phyloP scores from a whole-genome alignment of 2,888 invertebrate species.

The Erebia palarica region DNA sequence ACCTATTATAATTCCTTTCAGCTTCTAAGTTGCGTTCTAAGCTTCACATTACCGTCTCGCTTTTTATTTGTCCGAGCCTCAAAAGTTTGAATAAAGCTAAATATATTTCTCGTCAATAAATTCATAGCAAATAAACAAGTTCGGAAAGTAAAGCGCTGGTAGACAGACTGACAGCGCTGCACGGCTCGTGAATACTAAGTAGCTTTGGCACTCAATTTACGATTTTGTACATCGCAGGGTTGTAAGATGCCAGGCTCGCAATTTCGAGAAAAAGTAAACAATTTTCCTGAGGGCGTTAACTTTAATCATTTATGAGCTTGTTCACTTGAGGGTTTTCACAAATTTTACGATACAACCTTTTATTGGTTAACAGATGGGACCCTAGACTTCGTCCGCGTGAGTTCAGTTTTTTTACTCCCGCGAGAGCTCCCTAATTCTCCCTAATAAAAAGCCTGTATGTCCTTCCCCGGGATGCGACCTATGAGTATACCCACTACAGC shows the following conservation, averaged over 20 bases:
- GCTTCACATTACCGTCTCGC: no score
- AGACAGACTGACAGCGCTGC: constrained; percentile 31
- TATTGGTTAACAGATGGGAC: neutral
- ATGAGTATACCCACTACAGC: no score
- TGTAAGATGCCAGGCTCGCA: neutral
- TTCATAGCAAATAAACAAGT: constrained; percentile 30
- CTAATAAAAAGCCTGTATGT: no score
- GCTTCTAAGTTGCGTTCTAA: no score
- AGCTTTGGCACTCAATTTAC: constrained; percentile 36
- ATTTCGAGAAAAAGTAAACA: constrained; percentile 9
- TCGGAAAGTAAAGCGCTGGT: constrained; percentile 29
- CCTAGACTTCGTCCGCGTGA: no score
- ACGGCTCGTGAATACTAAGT: constrained; percentile 35
- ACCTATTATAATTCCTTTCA: no score
- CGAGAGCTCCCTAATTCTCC: no score
- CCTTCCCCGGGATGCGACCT: no score
- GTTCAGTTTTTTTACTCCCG: no score
- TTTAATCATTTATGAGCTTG: neutral
- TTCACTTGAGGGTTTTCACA: neutral
- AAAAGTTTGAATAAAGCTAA: neutral
- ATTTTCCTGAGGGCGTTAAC: neutral
- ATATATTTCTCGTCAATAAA: constrained; percentile 5
- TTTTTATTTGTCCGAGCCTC: no score
- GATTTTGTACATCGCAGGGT: constrained; percentile 24
- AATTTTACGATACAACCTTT: neutral